Conservation (phyloP, 2,888 invertebrate species). For the Lingula anatina region DNA sequence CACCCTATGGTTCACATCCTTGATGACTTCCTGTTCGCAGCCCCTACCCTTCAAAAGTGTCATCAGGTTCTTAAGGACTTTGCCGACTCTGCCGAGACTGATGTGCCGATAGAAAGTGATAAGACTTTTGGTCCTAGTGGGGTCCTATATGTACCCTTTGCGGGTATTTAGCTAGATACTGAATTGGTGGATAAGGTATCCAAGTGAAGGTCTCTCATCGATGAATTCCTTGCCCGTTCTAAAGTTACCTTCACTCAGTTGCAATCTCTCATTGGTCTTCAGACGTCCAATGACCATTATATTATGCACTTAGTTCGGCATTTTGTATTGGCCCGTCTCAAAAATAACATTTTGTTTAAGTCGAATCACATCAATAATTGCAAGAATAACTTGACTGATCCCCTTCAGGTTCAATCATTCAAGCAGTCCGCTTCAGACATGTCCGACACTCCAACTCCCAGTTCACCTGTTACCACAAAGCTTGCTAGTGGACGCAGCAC, state of each 20-base stretch:
- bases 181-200: slow-evolving; percentile 6
- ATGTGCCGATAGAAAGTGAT: no score
- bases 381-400: no score
- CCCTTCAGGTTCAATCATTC: no score
- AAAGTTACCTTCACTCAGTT: no score
- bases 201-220: slow-evolving; percentile 10
- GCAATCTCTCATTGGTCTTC: slow-evolving; percentile 14
- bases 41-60: no score
- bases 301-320: slow-evolving; percentile 13
- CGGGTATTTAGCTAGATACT: slow-evolving; percentile 10
- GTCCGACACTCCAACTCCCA: no score
- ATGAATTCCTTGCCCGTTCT: no score
- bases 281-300: slow-evolving; percentile 5
- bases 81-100: no score
- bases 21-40: slow-evolving; percentile 14
- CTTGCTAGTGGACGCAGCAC: no score
- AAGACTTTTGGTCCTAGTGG: neutral
- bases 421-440: no score
- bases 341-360: slow-evolving; percentile 9
- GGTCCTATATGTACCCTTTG: neutral
- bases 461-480: no score
- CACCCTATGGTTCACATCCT: slow-evolving; percentile 6
- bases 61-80: no score
- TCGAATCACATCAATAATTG: slow-evolving; percentile 10
- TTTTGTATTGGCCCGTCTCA: slow-evolving; percentile 9